Percentiles rank a stretch among this genome's conserved stretches.
Conservation (phyloP, 2,888 invertebrate species). For the Cantharis rufa region DNA sequence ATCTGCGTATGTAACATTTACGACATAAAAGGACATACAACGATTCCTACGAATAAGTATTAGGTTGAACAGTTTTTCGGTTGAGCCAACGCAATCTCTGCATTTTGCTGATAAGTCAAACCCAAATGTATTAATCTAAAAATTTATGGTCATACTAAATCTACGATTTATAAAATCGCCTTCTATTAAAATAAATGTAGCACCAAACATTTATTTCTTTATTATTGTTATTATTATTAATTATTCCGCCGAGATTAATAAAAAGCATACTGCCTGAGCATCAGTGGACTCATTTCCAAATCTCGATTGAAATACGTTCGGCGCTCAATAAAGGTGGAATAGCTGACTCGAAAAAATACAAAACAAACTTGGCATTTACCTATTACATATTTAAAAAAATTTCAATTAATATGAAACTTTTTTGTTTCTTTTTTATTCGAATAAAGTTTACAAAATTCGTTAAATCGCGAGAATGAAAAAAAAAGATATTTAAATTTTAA, state of each 20-base stretch:
- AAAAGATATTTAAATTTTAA: too few species aligned
- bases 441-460: too few species aligned
- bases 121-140: conserved; percentile 1
- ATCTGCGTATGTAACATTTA: conserved; percentile 25
- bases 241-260: neutral
- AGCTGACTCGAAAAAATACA: neutral
- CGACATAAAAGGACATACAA: conserved; percentile 17
- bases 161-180: neutral
- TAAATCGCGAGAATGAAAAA: too few species aligned
- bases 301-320: neutral
- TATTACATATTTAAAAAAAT: neutral
- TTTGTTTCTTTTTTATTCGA: too few species aligned
- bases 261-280: neutral
- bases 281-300: neutral
- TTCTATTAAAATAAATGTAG: neutral
- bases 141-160: conserved; percentile 1
- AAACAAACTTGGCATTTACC: neutral
- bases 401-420: neutral
- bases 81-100: conserved; percentile 1
- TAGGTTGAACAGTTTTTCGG: conserved; percentile 9
- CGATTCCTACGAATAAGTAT: conserved; percentile 11
- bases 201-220: neutral
- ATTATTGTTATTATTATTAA: neutral
- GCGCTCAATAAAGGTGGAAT: neutral
- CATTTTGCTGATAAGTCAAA: conserved; percentile 3